Evolutionary conservation across 2,113 vertebrate genomes (phyloP), one percentile per base, ranked within the genome.

Genomic region (Micromys minutus): DNA sequence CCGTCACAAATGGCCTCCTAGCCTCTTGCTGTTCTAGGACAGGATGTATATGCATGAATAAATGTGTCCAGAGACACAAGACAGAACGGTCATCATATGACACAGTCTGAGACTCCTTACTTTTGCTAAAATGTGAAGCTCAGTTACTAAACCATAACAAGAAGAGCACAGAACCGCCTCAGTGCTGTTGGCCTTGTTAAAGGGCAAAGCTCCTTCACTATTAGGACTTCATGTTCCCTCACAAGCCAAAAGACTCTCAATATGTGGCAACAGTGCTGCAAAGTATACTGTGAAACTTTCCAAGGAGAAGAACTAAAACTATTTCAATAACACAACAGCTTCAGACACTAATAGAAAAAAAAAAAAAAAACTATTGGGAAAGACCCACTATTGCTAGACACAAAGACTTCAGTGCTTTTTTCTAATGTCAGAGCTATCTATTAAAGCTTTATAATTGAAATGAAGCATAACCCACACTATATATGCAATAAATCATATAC

Each of bases 311-410:
- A 31, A 76, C 47, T 65, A 87, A 88, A 89, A 17, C 57, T 72
- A 91, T 89, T 95, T 91, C 71, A 96, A 9, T 69, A 95, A 75
- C 17, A 95, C 87, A 88, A 69, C 36, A 72, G 92, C 2, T 5
- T 88, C 65, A 76, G 21, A 83, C 17, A 45, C 36, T 74, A 86
- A 29, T 67, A 36, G 74, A 47, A 93, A 95, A 96, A 96, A 86
- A 29, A 61, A 36, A 69, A 47, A 93, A 95, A 96, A 96, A 85
- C 52, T 93, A 86, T 31, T 74, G 39, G 67, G 57, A 92, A 96
- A 65, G 52, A 8, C 24, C 10, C 24, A 9, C 3, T 21, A 91
- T 39, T 94, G 39, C 52, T 84, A 96, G 45, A 72, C 45, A 95
- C 45, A 45, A 63, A 21, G 10, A 65, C 34, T 61, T 80, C 72